A percentile compares a stretch with the other conserved stretches of the same genome.
phyloP scores from a whole-genome alignment of 2,797 vertebrate genomes.

The Danio jaintianensis region DNA sequence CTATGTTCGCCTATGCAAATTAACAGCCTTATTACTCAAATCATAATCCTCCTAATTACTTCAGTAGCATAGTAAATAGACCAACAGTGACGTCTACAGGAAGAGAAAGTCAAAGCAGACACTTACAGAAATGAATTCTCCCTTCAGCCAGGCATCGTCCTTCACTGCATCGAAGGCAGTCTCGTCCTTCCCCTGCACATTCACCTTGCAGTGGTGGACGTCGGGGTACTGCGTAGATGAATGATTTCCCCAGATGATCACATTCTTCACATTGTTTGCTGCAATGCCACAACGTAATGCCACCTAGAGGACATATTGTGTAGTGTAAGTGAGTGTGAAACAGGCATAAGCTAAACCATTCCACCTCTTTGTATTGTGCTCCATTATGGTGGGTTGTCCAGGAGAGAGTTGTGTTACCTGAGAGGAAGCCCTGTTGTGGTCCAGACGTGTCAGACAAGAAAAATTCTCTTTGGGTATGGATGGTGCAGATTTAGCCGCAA shows the following conservation, averaged over 20 bases:
- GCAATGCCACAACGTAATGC: slow-evolving; percentile 82
- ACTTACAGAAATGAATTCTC: slow-evolving; percentile 86
- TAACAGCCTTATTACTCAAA: neutral
- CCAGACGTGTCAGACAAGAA: slow-evolving; percentile 88
- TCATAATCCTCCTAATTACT: neutral
- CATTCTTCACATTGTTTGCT: slow-evolving; percentile 84
- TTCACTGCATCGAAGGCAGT: slow-evolving; percentile 85
- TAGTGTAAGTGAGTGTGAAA: slow-evolving; percentile 5
- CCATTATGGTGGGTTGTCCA: neutral
- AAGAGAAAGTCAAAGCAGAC: neutral
- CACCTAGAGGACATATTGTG: slow-evolving; percentile 70
- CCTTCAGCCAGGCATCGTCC: slow-evolving; percentile 88
- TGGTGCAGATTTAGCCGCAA: slow-evolving; percentile 85
- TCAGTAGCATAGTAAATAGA: neutral
- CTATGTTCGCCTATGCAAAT: too few species aligned
- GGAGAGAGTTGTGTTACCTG: slow-evolving; percentile 74
- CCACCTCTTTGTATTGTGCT: neutral
- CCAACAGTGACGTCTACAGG: slow-evolving; percentile 46
- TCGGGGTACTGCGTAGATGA: slow-evolving; percentile 91
- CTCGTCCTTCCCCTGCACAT: slow-evolving; percentile 81
- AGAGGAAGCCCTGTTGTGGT: slow-evolving; percentile 88
- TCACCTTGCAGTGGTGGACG: slow-evolving; percentile 84
- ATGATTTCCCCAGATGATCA: slow-evolving; percentile 92
- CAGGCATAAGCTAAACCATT: neutral
- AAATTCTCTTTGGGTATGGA: slow-evolving; percentile 91